These are phyloP conservation scores for Ormyrus nitidulus DNA, from an alignment of 2,888 invertebrate species.

Conservation along the genomic window DNA sequence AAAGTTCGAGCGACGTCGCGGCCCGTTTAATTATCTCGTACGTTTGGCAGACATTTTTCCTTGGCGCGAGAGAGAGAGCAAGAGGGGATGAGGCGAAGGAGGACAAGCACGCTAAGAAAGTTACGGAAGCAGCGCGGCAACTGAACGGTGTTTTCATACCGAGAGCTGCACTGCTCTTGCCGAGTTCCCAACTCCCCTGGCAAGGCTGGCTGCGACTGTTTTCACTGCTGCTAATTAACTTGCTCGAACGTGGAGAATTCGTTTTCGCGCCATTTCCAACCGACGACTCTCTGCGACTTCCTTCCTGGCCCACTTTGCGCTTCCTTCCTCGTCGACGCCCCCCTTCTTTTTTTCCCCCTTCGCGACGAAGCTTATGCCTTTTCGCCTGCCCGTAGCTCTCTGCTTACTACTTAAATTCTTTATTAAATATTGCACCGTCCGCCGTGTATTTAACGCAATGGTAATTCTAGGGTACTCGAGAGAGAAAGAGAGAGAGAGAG, in stretches of 20 bases:
- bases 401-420: no score
- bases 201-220: constrained; percentile 44
- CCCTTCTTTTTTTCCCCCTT: not conserved
- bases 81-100: no score
- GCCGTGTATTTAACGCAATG: no score
- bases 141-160: constrained; percentile 46
- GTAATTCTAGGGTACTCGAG: no score
- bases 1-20: constrained; percentile 11
- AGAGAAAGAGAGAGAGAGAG: no score
- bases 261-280: constrained; percentile 55
- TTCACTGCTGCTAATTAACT: constrained; percentile 52
- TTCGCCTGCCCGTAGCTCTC: no score
- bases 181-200: constrained; percentile 29
- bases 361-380: no score
- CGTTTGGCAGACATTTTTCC: constrained; percentile 51
- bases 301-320: constrained; percentile 28
- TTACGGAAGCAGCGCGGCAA: constrained; percentile 18
- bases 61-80: not conserved
- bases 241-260: constrained; percentile 53
- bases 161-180: constrained; percentile 1
- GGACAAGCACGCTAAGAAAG: constrained; percentile 37
- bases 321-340: not conserved
- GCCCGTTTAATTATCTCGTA: constrained; percentile 51
- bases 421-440: no score
- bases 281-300: constrained; percentile 1